Conservation (phyloP, 2,888 invertebrate genomes). For the Leucoma salicis region DNA sequence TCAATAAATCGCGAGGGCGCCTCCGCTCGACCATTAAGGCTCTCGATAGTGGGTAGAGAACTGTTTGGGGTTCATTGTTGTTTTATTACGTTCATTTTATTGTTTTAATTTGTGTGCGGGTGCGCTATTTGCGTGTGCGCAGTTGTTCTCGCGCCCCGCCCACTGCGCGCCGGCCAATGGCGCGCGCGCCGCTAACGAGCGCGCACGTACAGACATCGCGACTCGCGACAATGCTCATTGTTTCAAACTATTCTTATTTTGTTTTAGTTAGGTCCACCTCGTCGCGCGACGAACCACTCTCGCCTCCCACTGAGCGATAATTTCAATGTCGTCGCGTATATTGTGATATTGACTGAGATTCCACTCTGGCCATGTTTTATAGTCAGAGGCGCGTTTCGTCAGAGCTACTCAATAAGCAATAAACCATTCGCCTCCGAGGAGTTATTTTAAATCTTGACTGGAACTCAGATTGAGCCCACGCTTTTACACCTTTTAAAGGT, state of each 20-base stretch:
- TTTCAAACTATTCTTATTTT: constrained; percentile 75
- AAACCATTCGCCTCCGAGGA: constrained; percentile 79
- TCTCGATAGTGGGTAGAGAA: constrained; percentile 73
- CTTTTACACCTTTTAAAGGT: constrained; percentile 80
- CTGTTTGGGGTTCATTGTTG: constrained; percentile 72
- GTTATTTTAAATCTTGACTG: constrained; percentile 74
- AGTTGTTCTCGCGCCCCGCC: constrained; percentile 73
- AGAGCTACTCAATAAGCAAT: constrained; percentile 80
- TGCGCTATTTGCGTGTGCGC: constrained; percentile 82
- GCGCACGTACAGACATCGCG: constrained; percentile 54
- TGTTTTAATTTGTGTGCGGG: constrained; percentile 81
- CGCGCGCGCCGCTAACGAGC: constrained; percentile 54
- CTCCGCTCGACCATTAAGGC: constrained; percentile 76
- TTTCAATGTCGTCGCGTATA: constrained; percentile 77
- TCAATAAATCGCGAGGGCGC: constrained; percentile 68
- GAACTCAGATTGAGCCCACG: constrained; percentile 68
- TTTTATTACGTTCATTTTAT: constrained; percentile 81
- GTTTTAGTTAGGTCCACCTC: constrained; percentile 65
- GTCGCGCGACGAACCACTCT: constrained; percentile 41
- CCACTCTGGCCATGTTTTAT: constrained; percentile 72
- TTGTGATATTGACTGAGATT: constrained; percentile 79
- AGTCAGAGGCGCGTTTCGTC: constrained; percentile 74
- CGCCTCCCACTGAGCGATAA: constrained; percentile 78
- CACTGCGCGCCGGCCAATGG: constrained; percentile 67
- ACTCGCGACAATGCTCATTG: constrained; percentile 78